These are phyloP conservation scores for Hymenopus coronatus DNA, from an alignment of 2,888 invertebrate genomes.

Conservation along the genomic window DNA sequence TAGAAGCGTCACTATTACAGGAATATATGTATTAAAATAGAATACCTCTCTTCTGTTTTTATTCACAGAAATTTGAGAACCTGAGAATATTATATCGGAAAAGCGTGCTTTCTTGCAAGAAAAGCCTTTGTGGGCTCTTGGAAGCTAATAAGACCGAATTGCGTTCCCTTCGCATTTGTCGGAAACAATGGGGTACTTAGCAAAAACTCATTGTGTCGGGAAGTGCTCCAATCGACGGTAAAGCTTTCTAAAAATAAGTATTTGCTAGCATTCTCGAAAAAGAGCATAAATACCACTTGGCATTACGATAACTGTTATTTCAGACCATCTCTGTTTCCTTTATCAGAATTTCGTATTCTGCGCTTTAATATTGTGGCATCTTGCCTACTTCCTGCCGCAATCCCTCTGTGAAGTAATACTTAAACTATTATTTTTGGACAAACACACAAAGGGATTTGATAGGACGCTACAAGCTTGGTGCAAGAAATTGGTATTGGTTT, in stretches of 20 bases:
- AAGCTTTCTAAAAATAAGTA: neutral
- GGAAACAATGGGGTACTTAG: neutral
- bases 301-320: neutral
- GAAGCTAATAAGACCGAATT: neutral
- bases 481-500: too few relatives aligned
- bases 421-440: too few relatives aligned
- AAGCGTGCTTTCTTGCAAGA: neutral
- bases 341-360: neutral
- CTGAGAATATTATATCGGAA: neutral
- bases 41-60: neutral
- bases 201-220: neutral
- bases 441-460: too few relatives aligned
- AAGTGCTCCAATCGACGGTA: neutral
- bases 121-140: neutral
- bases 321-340: neutral
- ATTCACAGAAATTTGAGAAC: neutral
- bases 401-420: too few relatives aligned
- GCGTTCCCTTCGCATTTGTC: neutral
- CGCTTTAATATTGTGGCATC: too few relatives aligned
- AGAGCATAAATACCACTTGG: too few relatives aligned
- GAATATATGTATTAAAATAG: too few relatives aligned
- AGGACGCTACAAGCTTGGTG: too few relatives aligned
- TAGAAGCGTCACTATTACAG: too few relatives aligned
- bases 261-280: too few relatives aligned
- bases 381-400: too few relatives aligned